Evolutionary conservation across 2,888 invertebrate genomes (phyloP).

Genomic region (Dasypolia templi): DNA sequence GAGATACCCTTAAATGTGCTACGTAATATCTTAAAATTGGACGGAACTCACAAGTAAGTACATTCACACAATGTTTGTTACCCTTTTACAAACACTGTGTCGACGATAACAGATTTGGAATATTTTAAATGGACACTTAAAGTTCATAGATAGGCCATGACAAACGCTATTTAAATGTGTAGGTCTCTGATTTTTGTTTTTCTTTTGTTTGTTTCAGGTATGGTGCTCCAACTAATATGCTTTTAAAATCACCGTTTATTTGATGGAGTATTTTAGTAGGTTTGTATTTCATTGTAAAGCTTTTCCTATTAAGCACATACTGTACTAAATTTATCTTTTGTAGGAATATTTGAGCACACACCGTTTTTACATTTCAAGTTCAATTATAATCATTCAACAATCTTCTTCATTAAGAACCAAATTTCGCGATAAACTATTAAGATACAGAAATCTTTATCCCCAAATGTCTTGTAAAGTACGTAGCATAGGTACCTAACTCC

Average conservation of each 20-base stretch:
- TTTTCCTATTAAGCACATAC: neutral
- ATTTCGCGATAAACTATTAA: constrained; percentile 47
- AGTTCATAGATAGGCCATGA: constrained; percentile 40
- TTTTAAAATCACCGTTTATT: neutral
- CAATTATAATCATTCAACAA: constrained; percentile 26
- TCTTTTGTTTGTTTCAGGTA: constrained; percentile 63
- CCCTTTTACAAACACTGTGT: too few species aligned
- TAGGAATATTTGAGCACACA: neutral
- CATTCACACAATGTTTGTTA: constrained; percentile 50
- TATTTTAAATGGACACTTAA: constrained; percentile 58
- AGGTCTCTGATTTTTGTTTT: constrained; percentile 36
- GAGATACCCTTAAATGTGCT: constrained; percentile 81
- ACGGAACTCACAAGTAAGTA: constrained; percentile 72
- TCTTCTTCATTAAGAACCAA: constrained; percentile 22
- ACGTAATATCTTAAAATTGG: constrained; percentile 77
- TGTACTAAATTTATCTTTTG: neutral
- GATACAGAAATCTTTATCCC: constrained; percentile 50
- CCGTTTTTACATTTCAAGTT: neutral
- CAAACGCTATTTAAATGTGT: constrained; percentile 17
- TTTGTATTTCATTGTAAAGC: neutral
- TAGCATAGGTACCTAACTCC: constrained; percentile 20
- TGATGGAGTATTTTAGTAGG: neutral
- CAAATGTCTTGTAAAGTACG: constrained; percentile 60
- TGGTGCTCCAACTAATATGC: neutral
- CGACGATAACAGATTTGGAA: constrained; percentile 52